Percentiles rank a stretch among this genome's conserved stretches.
Evolutionary conservation across 1,140 invertebrate species (phyloP).

Genomic region (Brachionus plicatilis): DNA sequence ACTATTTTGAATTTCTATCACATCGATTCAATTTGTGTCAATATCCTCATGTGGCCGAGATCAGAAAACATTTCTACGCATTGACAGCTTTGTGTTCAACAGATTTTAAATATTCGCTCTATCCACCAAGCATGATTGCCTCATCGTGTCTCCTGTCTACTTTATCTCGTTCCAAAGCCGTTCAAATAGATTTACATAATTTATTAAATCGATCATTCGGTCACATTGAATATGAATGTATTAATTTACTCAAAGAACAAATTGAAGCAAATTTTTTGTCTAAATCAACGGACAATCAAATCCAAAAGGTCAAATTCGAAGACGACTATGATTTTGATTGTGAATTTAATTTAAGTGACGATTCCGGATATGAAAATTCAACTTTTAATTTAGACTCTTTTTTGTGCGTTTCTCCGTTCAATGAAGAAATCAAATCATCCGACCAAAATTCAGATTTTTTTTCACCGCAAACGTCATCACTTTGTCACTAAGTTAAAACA

Average conservation of each 20-base stretch:
- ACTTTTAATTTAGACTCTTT: neutral
- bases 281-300: neutral
- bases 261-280: neutral
- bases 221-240: neutral
- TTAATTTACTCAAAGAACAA: neutral
- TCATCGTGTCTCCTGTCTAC: constrained; percentile 50
- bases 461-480: too few species aligned
- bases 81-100: constrained; percentile 44
- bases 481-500: too few species aligned
- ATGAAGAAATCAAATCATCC: neutral
- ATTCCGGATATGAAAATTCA: neutral
- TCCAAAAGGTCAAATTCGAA: neutral
- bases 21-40: neutral
- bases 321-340: constrained; percentile 9
- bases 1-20: constrained; percentile 55
- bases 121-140: constrained; percentile 78
- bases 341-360: neutral
- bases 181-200: constrained; percentile 9
- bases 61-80: neutral
- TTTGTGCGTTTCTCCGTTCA: neutral
- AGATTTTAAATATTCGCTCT: constrained; percentile 80
- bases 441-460: too few species aligned
- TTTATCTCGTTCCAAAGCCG: neutral
- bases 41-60: neutral
- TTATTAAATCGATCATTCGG: neutral